These are phyloP conservation scores for Alectura lathami DNA, from an alignment of 2,113 vertebrate species.

Conservation along the genomic window DNA sequence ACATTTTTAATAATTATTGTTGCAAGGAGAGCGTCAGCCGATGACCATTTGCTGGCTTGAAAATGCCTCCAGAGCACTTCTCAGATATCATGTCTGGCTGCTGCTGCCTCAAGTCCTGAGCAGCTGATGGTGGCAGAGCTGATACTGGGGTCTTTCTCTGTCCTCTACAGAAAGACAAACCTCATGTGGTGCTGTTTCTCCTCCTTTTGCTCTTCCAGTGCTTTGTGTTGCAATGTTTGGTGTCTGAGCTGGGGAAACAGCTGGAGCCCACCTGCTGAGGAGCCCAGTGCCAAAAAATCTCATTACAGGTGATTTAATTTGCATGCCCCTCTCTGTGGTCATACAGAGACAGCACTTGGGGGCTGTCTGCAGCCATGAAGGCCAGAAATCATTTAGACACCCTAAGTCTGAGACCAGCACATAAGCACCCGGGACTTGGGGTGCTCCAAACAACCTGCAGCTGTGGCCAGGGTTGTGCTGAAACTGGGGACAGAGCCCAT, in stretches of 20 bases:
- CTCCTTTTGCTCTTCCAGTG: not conserved
- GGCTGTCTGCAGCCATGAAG: not conserved
- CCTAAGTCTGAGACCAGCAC: not conserved
- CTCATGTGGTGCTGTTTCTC: not conserved
- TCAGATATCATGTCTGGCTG: not conserved
- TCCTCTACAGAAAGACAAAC: not conserved
- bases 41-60: not conserved
- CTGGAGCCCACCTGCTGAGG: not conserved
- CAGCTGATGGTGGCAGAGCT: not conserved
- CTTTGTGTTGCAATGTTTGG: not conserved
- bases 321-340: not conserved
- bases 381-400: not conserved
- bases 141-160: not conserved
- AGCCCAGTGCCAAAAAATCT: not conserved
- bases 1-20: not conserved
- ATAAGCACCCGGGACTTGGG: not conserved
- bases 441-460: not conserved
- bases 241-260: not conserved
- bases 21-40: not conserved
- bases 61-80: not conserved
- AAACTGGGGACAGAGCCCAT: not conserved
- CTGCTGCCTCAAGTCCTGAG: not conserved
- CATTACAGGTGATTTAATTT: not conserved
- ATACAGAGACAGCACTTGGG: not conserved
- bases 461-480: not conserved